Conservation (phyloP, 2,113 vertebrate genomes). For the Heterotis niloticus region DNA sequence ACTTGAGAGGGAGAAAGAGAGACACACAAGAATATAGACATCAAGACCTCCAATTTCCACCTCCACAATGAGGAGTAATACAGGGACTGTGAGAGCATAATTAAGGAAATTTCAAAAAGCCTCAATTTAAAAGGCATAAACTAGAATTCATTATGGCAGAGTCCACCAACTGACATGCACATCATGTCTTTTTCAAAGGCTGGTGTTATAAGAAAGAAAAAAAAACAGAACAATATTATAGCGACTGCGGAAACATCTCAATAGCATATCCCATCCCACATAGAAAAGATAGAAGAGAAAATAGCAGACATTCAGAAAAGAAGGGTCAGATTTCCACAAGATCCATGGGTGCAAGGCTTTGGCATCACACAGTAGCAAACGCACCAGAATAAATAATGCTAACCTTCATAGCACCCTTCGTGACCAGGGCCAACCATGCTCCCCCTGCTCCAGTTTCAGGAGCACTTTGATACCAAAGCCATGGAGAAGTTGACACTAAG, state of each 20-base stretch:
- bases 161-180: not conserved
- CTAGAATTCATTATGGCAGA: not conserved
- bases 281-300: not conserved
- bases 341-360: not conserved
- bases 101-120: slow-evolving; percentile 25
- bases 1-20: not conserved
- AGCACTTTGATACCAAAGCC: too few species aligned
- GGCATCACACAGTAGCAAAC: slow-evolving; percentile 3
- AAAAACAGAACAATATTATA: too few species aligned
- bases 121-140: slow-evolving; percentile 4
- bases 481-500: slow-evolving; percentile 12
- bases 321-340: not conserved
- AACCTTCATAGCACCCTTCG: not conserved
- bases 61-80: slow-evolving; percentile 12
- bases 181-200: slow-evolving; percentile 6
- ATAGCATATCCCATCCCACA: not conserved
- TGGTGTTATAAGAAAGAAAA: slow-evolving; percentile 1
- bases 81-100: slow-evolving; percentile 14
- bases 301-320: not conserved
- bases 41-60: slow-evolving; percentile 18
- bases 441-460: slow-evolving; percentile 29
- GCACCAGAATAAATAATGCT: slow-evolving; percentile 4
- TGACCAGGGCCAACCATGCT: not conserved
- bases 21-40: slow-evolving; percentile 16
- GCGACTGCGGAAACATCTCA: not conserved